Percentiles rank a stretch among this genome's conserved stretches.
Conservation (phyloP, 2,113 vertebrate genomes). For the Corynorhinus townsendii region DNA sequence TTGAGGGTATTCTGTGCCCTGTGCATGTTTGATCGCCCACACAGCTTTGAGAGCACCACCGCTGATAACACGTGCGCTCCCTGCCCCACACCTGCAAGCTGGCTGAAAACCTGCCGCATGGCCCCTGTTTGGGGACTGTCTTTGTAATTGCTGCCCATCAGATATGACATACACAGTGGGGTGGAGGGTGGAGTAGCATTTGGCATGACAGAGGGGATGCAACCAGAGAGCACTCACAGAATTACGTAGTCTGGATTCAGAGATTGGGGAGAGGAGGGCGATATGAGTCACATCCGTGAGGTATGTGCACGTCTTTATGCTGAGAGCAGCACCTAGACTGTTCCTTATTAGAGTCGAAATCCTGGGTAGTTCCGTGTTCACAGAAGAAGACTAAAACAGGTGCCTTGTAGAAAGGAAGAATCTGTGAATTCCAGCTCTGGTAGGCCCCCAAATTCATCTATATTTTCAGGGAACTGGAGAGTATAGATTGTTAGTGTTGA, state of each 20-base stretch:
- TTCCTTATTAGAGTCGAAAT: not conserved
- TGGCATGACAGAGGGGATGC: not conserved
- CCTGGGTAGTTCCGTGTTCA: not conserved
- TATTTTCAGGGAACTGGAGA: not conserved
- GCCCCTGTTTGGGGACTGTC: conserved; percentile 4
- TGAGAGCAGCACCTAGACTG: not conserved
- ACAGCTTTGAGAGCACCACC: not conserved
- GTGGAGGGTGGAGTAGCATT: not conserved
- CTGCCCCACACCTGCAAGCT: conserved; percentile 55
- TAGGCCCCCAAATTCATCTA: not conserved
- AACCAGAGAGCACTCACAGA: not conserved
- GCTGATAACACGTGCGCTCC: conserved; percentile 1
- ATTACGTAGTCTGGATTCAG: not conserved
- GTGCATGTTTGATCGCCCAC: conserved; percentile 17
- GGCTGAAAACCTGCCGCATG: conserved; percentile 23
- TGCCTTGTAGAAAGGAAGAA: not conserved
- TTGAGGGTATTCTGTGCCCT: conserved; percentile 15
- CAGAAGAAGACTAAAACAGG: not conserved
- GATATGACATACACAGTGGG: conserved; percentile 16
- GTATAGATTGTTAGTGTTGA: not conserved
- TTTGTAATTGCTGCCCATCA: conserved; percentile 60
- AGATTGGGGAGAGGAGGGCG: not conserved
- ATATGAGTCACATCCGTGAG: not conserved
- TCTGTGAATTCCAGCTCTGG: not conserved
- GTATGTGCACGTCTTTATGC: not conserved